These are phyloP conservation scores for Lasioglossum oenotherae DNA, from an alignment of 2,888 invertebrate genomes.

Conservation along the genomic window DNA sequence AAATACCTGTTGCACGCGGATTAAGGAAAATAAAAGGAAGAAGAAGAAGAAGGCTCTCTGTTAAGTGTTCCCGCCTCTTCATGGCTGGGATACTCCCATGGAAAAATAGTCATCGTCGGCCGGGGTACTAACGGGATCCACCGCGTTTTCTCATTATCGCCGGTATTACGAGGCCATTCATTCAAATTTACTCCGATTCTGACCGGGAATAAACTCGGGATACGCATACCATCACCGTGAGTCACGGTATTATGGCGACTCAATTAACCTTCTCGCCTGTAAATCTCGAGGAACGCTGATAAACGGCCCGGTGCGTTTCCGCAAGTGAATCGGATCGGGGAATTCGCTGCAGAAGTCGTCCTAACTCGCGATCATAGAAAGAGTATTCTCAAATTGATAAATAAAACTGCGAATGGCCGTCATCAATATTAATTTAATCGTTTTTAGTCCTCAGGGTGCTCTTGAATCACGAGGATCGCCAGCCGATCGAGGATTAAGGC, in stretches of 20 bases:
- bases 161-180: conserved; percentile 53
- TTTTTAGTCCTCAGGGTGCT: neutral
- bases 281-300: conserved; percentile 26
- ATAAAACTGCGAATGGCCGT: too few relatives aligned
- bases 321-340: neutral
- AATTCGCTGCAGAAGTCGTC: neutral
- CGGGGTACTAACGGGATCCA: conserved; percentile 43
- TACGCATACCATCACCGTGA: conserved; percentile 41
- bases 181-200: conserved; percentile 62
- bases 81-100: neutral
- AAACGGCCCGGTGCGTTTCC: conserved; percentile 3
- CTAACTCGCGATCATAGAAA: neutral
- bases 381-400: neutral
- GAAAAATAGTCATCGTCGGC: conserved; percentile 49
- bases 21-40: neutral
- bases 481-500: neutral
- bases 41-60: neutral
- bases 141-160: conserved; percentile 56
- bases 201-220: conserved; percentile 48
- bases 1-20: conserved; percentile 47
- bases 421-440: too few relatives aligned
- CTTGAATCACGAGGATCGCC: neutral
- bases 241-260: conserved; percentile 54
- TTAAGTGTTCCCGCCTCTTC: conserved; percentile 37
- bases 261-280: conserved; percentile 45